These are phyloP conservation scores for Heliothis virescens DNA, from an alignment of 1,140 invertebrate species.

Conservation along the genomic window DNA sequence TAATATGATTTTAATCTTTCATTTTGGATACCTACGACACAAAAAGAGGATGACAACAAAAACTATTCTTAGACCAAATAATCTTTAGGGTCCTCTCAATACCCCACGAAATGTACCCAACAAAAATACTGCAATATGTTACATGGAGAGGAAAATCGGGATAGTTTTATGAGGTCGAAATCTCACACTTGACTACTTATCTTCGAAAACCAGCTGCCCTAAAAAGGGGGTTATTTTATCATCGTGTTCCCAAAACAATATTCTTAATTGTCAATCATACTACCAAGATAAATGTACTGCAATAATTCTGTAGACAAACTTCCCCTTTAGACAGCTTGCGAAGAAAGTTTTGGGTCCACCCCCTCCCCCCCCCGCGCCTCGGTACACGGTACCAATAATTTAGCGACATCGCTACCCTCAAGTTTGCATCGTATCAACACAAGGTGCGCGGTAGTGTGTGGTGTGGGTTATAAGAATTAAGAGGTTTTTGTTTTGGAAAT, in stretches of 20 bases:
- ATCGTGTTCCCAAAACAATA: not conserved
- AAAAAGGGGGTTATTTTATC: no score
- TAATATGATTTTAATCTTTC: no score
- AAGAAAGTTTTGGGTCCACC: slow-evolving; percentile 15
- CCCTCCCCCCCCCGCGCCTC: not conserved
- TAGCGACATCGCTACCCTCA: slow-evolving; percentile 53
- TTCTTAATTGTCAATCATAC: slow-evolving; percentile 37
- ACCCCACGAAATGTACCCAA: no score
- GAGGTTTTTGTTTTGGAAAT: not conserved
- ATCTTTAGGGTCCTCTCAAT: no score
- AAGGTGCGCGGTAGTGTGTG: slow-evolving; percentile 44
- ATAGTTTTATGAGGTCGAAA: no score
- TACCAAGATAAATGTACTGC: slow-evolving; percentile 26
- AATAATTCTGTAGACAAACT: slow-evolving; percentile 47
- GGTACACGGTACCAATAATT: slow-evolving; percentile 55
- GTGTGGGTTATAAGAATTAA: slow-evolving; percentile 8
- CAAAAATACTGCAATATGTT: no score
- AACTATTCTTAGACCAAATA: no score
- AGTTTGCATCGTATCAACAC: slow-evolving; percentile 54
- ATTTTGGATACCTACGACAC: no score
- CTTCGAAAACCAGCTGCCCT: no score
- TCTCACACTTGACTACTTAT: no score
- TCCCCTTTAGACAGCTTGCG: slow-evolving; percentile 34
- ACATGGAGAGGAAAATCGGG: no score
- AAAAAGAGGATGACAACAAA: no score